Conservation (phyloP, 1,140 invertebrate genomes). For the Drosophila serrata region DNA sequence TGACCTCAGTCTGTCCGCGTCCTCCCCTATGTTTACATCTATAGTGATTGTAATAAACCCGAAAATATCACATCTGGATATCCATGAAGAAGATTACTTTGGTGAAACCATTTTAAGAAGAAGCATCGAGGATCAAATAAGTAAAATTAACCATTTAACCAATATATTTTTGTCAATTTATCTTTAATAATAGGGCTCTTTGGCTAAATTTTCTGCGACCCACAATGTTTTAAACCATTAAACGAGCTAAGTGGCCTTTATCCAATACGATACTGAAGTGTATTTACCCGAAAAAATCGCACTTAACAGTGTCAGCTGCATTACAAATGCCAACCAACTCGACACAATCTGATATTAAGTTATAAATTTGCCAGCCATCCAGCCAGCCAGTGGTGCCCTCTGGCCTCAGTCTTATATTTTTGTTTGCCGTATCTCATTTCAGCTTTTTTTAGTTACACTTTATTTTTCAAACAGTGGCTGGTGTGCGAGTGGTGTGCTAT, state of each 20-base stretch:
- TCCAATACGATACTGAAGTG: not conserved
- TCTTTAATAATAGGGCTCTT: no score
- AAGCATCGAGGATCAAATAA: no score
- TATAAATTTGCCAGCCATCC: conserved; percentile 61
- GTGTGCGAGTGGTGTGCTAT: conserved; percentile 14
- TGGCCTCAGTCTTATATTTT: conserved; percentile 34
- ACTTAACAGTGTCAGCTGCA: conserved; percentile 22
- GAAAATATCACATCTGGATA: no score
- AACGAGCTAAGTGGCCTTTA: conserved; percentile 11
- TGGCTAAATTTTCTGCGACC: not conserved
- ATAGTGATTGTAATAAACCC: no score
- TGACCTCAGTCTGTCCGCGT: no score
- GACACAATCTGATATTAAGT: conserved; percentile 57
- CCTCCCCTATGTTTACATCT: no score
- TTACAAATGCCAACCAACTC: conserved; percentile 12
- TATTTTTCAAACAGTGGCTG: conserved; percentile 43
- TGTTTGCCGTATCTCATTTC: conserved; percentile 65
- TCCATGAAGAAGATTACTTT: no score
- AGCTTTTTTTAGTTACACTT: conserved; percentile 72
- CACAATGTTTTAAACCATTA: not conserved
- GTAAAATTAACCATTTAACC: no score
- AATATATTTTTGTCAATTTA: no score
- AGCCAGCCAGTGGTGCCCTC: conserved; percentile 28
- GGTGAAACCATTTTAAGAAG: no score
- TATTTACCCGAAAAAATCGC: not conserved